A percentile compares a stretch with the other conserved stretches of the same genome.
phyloP scores from a whole-genome alignment of 2,113 vertebrate genomes.

The Gracilinanus agilis region DNA sequence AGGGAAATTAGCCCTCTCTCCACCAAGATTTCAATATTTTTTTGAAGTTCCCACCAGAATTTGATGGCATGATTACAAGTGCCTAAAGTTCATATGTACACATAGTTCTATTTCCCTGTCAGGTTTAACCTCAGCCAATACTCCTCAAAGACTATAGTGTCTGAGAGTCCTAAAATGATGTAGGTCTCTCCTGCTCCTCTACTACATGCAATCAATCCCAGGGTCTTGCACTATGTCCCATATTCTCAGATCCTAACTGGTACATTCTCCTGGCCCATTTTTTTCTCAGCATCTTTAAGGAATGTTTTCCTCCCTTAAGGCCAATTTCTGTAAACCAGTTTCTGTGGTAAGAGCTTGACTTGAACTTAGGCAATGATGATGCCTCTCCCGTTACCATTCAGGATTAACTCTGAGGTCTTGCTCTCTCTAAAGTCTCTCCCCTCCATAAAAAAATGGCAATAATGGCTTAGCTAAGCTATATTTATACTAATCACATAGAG shows the following conservation, averaged over 20 bases:
- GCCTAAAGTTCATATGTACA: not conserved
- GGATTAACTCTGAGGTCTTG: not conserved
- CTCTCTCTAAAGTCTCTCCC: not conserved
- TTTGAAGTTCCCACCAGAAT: slow-evolving; percentile 25
- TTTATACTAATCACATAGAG: not conserved
- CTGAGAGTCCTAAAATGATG: not conserved
- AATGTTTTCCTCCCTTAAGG: not conserved
- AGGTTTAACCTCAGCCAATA: not conserved
- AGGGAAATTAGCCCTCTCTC: not conserved
- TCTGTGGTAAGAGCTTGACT: not conserved
- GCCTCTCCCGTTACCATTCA: not conserved
- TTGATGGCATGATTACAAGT: slow-evolving; percentile 8
- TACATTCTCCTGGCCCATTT: not conserved
- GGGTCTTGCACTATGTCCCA: not conserved
- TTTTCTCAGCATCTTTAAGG: not conserved
- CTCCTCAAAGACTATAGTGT: not conserved
- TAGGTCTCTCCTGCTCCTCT: too few species aligned
- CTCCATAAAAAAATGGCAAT: too few species aligned
- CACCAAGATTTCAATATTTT: not conserved
- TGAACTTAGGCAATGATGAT: not conserved
- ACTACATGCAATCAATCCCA: not conserved
- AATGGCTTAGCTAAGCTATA: too few species aligned
- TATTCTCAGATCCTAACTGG: not conserved
- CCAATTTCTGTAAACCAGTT: not conserved
- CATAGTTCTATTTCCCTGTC: not conserved